A percentile compares a stretch with the other conserved stretches of the same genome.
phyloP scores from a whole-genome alignment of 2,113 vertebrate genomes.

The Cettia cetti region DNA sequence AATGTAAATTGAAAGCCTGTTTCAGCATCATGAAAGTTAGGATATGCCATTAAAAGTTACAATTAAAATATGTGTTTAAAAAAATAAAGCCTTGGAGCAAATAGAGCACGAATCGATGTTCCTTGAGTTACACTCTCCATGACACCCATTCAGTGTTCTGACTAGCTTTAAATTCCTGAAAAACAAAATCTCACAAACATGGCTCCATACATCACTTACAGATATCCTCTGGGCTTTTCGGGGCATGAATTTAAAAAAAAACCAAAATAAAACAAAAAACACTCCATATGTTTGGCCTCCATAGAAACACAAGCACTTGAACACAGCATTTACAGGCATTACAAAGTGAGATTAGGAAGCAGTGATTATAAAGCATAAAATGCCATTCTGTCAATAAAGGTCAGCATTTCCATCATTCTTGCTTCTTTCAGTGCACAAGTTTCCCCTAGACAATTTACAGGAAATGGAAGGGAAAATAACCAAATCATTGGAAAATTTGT shows the following conservation, averaged over 20 bases:
- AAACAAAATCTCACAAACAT: neutral
- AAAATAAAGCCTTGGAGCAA: neutral
- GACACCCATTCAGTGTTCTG: neutral
- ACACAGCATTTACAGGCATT: neutral
- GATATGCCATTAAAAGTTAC: neutral
- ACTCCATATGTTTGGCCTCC: neutral
- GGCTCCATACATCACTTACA: neutral
- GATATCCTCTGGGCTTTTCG: neutral
- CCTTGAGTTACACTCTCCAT: neutral
- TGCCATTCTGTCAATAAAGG: constrained; percentile 6
- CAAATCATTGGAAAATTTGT: constrained; percentile 15
- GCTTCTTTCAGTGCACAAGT: neutral
- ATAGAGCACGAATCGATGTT: neutral
- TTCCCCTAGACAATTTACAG: neutral
- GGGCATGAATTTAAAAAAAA: neutral
- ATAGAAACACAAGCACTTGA: neutral
- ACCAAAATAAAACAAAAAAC: too few relatives aligned
- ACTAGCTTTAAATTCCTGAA: neutral
- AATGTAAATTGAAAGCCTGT: neutral
- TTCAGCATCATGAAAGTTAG: neutral
- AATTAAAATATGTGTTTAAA: neutral
- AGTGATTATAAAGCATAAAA: neutral
- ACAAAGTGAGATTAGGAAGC: neutral
- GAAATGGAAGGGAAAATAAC: constrained; percentile 46
- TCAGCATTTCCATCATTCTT: constrained; percentile 18